Percentiles rank a stretch among this genome's conserved stretches.
phyloP scores from a whole-genome alignment of 2,113 vertebrate species.

The Tyto alba region DNA sequence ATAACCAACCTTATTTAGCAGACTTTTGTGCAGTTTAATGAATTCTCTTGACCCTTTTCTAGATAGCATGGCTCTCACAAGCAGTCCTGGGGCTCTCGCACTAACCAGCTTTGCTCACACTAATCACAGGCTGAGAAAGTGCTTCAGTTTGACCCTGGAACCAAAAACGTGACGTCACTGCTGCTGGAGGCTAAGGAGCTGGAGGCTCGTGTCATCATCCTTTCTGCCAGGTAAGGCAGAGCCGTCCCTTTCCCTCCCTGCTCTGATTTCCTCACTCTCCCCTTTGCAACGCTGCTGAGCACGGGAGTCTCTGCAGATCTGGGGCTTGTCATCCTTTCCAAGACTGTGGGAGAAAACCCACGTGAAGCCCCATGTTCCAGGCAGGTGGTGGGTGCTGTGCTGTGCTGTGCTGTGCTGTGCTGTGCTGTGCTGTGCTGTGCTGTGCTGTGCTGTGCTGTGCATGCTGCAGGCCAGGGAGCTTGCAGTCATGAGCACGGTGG shows the following conservation, averaged over 20 bases:
- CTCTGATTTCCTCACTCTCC: not conserved
- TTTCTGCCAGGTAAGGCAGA: conserved; percentile 87
- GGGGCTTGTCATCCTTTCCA: accelerated
- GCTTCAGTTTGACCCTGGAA: conserved; percentile 95
- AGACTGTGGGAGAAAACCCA: not conserved
- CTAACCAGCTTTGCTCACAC: conserved; percentile 78
- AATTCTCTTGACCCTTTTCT: conserved; percentile 62
- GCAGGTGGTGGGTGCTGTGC: not conserved
- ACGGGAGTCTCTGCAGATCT: not conserved
- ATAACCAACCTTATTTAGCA: conserved; percentile 51
- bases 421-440: too few species aligned
- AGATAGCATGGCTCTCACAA: conserved; percentile 81
- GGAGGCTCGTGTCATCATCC: conserved; percentile 97
- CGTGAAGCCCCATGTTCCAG: accelerated
- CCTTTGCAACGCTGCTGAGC: accelerated
- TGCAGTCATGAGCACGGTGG: accelerated
- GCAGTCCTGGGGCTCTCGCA: conserved; percentile 66
- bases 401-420: too few species aligned
- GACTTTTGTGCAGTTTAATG: conserved; percentile 59
- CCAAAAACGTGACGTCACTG: conserved; percentile 96
- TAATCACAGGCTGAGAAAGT: conserved; percentile 98
- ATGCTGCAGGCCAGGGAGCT: not conserved
- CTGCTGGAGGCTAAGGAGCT: conserved; percentile 96
- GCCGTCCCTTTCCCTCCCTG: not conserved
- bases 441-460: not conserved